A percentile compares a stretch with the other conserved stretches of the same genome.
These are phyloP conservation scores for Pollenia griseotomentosa DNA, from an alignment of 2,888 invertebrate genomes.

Conservation along the genomic window DNA sequence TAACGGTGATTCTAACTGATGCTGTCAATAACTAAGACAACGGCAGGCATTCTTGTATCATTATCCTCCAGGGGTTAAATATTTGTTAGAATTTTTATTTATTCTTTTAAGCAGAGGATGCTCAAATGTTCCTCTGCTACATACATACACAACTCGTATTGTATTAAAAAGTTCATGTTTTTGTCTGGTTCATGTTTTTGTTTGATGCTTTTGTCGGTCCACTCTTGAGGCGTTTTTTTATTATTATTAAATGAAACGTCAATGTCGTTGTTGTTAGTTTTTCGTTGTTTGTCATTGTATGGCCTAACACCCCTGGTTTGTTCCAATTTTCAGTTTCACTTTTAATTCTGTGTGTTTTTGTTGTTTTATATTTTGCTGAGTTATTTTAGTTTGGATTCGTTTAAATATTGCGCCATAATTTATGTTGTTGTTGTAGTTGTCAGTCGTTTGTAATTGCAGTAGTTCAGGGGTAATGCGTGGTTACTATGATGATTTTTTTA, in stretches of 20 bases:
- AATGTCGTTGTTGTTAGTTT: slow-evolving; percentile 55
- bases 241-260: slow-evolving; percentile 53
- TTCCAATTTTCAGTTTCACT: slow-evolving; percentile 49
- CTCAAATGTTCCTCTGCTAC: background rate
- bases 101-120: slow-evolving; percentile 11
- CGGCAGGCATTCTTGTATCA: background rate
- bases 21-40: slow-evolving; percentile 42
- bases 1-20: slow-evolving; percentile 11
- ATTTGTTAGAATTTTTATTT: background rate
- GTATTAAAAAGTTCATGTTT: no score
- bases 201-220: slow-evolving; percentile 54
- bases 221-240: slow-evolving; percentile 52
- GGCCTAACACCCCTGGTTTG: slow-evolving; percentile 40
- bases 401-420: slow-evolving; percentile 50
- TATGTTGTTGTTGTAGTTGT: slow-evolving; percentile 49
- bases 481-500: slow-evolving; percentile 8
- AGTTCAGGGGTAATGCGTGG: slow-evolving; percentile 69
- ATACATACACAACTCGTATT: no score
- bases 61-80: slow-evolving; percentile 37
- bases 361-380: background rate
- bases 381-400: slow-evolving; percentile 37
- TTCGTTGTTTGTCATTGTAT: slow-evolving; percentile 40
- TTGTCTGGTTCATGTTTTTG: background rate
- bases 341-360: slow-evolving; percentile 31
- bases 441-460: slow-evolving; percentile 54